These are phyloP conservation scores for Pardalotus punctatus DNA, from an alignment of 2,113 vertebrate species.

Conservation along the genomic window DNA sequence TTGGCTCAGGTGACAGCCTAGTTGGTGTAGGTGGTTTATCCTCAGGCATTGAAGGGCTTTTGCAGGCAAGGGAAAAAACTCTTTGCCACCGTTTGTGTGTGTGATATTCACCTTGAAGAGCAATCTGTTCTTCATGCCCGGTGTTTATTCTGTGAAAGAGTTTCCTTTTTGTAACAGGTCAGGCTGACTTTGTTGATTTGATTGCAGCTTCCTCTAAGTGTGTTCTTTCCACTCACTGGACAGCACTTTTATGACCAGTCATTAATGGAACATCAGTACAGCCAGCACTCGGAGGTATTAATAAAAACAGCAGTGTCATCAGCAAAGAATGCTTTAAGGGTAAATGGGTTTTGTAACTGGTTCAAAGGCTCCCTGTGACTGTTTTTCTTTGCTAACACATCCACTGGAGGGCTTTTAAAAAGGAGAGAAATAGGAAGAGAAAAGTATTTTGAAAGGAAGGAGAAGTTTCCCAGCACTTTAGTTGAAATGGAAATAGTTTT, in stretches of 20 bases:
- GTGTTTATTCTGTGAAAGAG: background rate
- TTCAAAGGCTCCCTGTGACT: background rate
- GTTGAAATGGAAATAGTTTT: background rate
- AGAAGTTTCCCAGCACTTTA: background rate
- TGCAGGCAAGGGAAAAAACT: background rate
- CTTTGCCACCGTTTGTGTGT: background rate
- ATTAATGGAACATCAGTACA: background rate
- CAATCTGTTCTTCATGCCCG: background rate
- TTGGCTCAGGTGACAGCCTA: background rate
- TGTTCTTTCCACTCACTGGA: background rate
- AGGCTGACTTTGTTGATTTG: background rate
- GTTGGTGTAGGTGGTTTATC: background rate
- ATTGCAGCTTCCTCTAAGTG: background rate
- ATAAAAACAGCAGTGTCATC: background rate
- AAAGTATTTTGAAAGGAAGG: background rate
- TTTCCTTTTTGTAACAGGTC: background rate
- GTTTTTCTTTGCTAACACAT: background rate
- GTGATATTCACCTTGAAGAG: background rate
- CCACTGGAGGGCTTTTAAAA: background rate
- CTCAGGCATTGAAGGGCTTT: background rate
- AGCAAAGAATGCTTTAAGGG: background rate
- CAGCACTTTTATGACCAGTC: background rate
- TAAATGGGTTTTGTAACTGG: background rate
- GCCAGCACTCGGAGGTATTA: background rate
- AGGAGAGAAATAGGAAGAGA: background rate